phyloP scores from a whole-genome alignment of 1,140 invertebrate genomes.

The Scaptomyza pallida region DNA sequence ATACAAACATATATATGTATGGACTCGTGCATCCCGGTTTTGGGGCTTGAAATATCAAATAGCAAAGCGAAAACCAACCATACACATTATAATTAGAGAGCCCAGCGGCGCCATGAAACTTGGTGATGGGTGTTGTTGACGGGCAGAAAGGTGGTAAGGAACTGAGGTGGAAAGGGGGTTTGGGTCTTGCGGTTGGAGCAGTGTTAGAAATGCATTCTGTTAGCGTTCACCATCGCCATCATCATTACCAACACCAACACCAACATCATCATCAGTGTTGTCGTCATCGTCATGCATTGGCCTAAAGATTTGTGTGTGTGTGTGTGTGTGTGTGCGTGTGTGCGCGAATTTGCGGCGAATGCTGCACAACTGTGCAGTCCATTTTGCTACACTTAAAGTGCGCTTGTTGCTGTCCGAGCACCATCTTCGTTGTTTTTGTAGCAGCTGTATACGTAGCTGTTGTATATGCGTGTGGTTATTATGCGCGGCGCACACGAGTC shows the following conservation, averaged over 20 bases:
- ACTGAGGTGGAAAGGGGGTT: no score
- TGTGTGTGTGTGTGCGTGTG: conserved; percentile 3
- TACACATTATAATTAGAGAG: conserved; percentile 43
- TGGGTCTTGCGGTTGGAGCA: no score
- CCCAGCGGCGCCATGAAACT: not conserved
- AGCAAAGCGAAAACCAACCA: not conserved
- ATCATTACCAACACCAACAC: not conserved
- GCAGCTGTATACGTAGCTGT: conserved; percentile 14
- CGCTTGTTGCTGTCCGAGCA: conserved; percentile 4
- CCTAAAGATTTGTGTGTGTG: conserved; percentile 33
- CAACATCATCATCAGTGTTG: conserved; percentile 2
- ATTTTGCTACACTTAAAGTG: no score
- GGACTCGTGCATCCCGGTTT: no score
- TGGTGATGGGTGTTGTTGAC: not conserved
- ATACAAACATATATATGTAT: not conserved
- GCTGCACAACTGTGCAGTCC: no score
- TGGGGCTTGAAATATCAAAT: conserved; percentile 16
- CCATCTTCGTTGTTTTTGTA: conserved; percentile 21
- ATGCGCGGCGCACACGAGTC: conserved; percentile 49
- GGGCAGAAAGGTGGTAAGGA: not conserved
- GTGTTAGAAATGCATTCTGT: conserved; percentile 1
- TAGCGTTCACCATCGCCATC: no score
- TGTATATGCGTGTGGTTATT: conserved; percentile 35
- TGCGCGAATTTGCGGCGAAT: no score
- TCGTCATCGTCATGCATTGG: conserved; percentile 30